phyloP scores from a whole-genome alignment of 1,140 invertebrate species.

The Heliothis virescens region DNA sequence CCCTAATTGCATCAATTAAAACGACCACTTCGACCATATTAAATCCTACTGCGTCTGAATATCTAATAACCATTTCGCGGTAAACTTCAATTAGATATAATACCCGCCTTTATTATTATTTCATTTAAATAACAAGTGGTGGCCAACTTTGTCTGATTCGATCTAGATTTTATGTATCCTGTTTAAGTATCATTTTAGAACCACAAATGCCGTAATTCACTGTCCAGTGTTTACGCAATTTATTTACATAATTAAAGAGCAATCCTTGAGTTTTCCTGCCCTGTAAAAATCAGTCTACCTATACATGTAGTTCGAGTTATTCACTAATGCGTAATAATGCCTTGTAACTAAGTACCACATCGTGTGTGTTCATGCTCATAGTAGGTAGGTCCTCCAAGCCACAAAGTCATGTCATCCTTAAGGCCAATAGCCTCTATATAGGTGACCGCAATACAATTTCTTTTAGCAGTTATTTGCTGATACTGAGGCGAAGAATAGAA shows the following conservation, averaged over 20 bases:
- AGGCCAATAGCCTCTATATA: slow-evolving; percentile 7
- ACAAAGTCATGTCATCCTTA: not conserved
- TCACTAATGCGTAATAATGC: too few relatives aligned
- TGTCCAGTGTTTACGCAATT: not conserved
- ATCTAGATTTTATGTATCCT: not conserved
- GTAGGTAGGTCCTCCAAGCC: slow-evolving; percentile 13
- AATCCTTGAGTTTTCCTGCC: too few relatives aligned
- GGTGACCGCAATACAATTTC: not conserved
- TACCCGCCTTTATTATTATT: slow-evolving; percentile 38
- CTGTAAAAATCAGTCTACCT: too few relatives aligned
- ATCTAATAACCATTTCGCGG: slow-evolving; percentile 53
- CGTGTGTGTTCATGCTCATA: slow-evolving; percentile 8
- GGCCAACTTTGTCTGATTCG: slow-evolving; percentile 14
- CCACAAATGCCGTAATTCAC: too few relatives aligned
- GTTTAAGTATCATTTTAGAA: too few relatives aligned
- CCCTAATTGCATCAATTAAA: slow-evolving; percentile 66
- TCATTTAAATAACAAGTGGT: slow-evolving; percentile 23
- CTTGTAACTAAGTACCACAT: not conserved
- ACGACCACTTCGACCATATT: slow-evolving; percentile 59
- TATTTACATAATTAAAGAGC: not conserved
- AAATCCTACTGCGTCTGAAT: slow-evolving; percentile 62
- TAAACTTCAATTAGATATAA: slow-evolving; percentile 47
- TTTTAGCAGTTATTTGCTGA: too few relatives aligned
- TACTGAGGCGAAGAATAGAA: too few relatives aligned
- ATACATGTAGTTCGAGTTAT: too few relatives aligned